Conservation (phyloP, 2,113 vertebrate genomes). For the Crotalus viridis region DNA sequence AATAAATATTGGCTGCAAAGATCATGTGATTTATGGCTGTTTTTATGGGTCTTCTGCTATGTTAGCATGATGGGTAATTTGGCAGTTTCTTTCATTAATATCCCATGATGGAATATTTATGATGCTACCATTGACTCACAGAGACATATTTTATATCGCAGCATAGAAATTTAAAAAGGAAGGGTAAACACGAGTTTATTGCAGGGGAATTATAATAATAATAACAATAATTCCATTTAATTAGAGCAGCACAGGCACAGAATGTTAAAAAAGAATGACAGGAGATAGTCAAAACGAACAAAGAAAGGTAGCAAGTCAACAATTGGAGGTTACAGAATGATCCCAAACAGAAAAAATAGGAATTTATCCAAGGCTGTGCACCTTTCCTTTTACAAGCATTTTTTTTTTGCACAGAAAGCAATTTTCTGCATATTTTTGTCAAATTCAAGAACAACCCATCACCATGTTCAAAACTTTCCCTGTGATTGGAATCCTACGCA, state of each 20-base stretch:
- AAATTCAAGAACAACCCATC: not conserved
- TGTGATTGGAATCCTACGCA: not conserved
- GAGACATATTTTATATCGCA: constrained; percentile 62
- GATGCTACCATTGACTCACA: constrained; percentile 48
- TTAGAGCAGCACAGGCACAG: constrained; percentile 1
- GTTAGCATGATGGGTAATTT: constrained; percentile 44
- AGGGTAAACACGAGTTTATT: constrained; percentile 35
- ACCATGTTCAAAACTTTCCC: not conserved
- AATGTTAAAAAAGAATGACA: constrained; percentile 1
- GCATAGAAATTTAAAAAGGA: constrained; percentile 50
- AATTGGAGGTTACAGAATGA: not conserved
- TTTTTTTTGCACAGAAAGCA: not conserved
- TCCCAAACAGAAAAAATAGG: not conserved
- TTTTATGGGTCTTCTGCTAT: constrained; percentile 57
- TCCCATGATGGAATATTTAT: constrained; percentile 68
- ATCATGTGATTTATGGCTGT: constrained; percentile 59
- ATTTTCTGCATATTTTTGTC: not conserved
- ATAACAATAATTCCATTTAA: constrained; percentile 16
- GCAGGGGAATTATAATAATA: constrained; percentile 35
- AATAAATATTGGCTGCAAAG: constrained; percentile 53
- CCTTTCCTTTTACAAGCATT: not conserved
- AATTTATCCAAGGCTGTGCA: not conserved
- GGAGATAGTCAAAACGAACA: not conserved
- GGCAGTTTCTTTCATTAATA: constrained; percentile 67
- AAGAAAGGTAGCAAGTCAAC: constrained; percentile 5